phyloP scores from a whole-genome alignment of 1,140 invertebrate species.

The Panagrolaimus sp. region DNA sequence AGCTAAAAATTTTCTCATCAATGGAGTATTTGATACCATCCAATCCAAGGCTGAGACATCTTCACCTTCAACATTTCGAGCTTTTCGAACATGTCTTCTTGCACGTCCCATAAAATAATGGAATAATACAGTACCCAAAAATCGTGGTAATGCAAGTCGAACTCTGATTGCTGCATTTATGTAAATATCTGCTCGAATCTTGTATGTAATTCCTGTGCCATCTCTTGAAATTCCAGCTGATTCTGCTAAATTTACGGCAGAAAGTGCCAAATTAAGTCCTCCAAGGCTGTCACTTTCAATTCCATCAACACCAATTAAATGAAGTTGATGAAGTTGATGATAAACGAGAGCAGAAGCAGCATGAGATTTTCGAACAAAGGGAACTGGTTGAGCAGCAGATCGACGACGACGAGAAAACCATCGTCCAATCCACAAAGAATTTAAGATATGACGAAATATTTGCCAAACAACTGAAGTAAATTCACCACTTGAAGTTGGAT shows the following conservation, averaged over 20 bases:
- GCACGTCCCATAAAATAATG: constrained; percentile 52
- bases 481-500: constrained; percentile 45
- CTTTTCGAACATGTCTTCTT: constrained; percentile 35
- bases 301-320: constrained; percentile 48
- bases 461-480: constrained; percentile 53
- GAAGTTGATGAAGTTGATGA: constrained; percentile 56
- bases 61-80: constrained; percentile 28
- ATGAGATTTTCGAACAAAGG: constrained; percentile 50
- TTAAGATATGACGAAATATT: constrained; percentile 52
- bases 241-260: constrained; percentile 55
- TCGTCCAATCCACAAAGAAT: constrained; percentile 55
- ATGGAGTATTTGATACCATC: constrained; percentile 14
- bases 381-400: constrained; percentile 32
- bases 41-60: constrained; percentile 20
- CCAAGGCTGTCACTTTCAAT: constrained; percentile 22
- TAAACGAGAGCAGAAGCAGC: constrained; percentile 57
- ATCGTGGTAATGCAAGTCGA: constrained; percentile 38
- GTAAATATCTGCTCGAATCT: constrained; percentile 54
- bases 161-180: constrained; percentile 45
- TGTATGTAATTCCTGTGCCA: constrained; percentile 41
- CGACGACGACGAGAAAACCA: constrained; percentile 50
- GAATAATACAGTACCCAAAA: constrained; percentile 32
- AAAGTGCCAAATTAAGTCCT: constrained; percentile 52
- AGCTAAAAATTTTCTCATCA: neutral
- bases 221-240: constrained; percentile 50